Percentiles rank a stretch among this genome's conserved stretches.
Conservation (phyloP, 2,888 invertebrate species). For the Aphodius granarius region DNA sequence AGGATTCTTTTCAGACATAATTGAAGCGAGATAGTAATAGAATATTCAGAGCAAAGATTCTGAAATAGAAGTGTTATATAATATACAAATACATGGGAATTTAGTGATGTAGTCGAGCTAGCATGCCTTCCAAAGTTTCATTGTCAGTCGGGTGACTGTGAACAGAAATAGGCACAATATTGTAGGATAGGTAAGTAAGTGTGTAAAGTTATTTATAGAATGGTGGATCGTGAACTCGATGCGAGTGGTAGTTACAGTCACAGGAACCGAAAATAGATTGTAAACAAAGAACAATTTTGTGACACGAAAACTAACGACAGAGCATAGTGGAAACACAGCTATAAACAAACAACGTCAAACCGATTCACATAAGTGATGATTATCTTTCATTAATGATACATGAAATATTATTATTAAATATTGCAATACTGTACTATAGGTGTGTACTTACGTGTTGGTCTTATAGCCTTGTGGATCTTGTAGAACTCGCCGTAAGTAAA, state of each 20-base stretch:
- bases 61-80: too few species aligned
- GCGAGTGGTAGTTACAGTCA: background rate
- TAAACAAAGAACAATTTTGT: background rate
- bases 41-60: too few species aligned
- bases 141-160: background rate
- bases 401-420: too few species aligned
- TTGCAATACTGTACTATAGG: too few species aligned
- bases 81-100: background rate
- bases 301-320: background rate
- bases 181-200: background rate
- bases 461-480: too few species aligned
- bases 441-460: too few species aligned
- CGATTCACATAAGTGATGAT: background rate
- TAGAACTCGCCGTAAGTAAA: too few species aligned
- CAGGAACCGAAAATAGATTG: background rate
- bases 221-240: background rate
- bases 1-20: background rate
- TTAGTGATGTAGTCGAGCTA: background rate
- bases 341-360: background rate
- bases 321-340: background rate
- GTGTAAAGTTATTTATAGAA: background rate
- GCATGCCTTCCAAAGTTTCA: background rate
- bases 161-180: background rate
- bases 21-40: background rate
- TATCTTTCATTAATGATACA: background rate